Evolutionary conservation across 2,113 vertebrate genomes (phyloP).

Genomic region (Silurus meridionalis): DNA sequence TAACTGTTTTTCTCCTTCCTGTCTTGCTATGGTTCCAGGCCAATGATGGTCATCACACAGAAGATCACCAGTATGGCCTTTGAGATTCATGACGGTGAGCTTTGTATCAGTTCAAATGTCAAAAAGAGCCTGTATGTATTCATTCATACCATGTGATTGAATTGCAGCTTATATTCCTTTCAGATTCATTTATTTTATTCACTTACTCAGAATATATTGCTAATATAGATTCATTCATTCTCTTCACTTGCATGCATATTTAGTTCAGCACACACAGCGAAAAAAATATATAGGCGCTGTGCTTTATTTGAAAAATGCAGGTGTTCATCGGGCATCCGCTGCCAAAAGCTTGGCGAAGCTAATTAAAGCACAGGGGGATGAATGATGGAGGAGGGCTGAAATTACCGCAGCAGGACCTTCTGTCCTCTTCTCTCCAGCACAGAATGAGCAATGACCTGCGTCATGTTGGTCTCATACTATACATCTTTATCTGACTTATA

Average conservation of each 20-base stretch:
- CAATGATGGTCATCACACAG: slow-evolving; percentile 97
- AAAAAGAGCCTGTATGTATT: neutral
- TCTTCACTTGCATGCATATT: slow-evolving; percentile 2
- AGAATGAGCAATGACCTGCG: slow-evolving; percentile 42
- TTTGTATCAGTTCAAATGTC: neutral
- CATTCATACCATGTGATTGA: neutral
- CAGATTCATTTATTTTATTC: neutral
- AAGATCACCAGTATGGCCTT: slow-evolving; percentile 95
- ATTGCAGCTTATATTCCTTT: neutral
- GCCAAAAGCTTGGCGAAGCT: slow-evolving; percentile 49
- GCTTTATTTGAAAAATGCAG: slow-evolving; percentile 26
- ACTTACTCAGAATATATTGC: too few species aligned
- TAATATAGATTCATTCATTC: neutral
- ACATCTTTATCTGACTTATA: slow-evolving; percentile 41
- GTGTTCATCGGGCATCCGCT: slow-evolving; percentile 26
- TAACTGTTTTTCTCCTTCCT: neutral
- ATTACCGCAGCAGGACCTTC: slow-evolving; percentile 40
- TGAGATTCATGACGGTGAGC: slow-evolving; percentile 90
- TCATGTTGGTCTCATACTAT: slow-evolving; percentile 6
- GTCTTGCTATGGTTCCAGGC: slow-evolving; percentile 65
- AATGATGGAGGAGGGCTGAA: slow-evolving; percentile 40
- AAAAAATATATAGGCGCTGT: slow-evolving; percentile 18
- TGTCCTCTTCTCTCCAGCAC: slow-evolving; percentile 17
- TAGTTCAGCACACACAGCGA: neutral
- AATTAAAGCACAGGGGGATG: slow-evolving; percentile 52